phyloP scores from a whole-genome alignment of 2,797 vertebrate genomes.

The Poecilia velifera region DNA sequence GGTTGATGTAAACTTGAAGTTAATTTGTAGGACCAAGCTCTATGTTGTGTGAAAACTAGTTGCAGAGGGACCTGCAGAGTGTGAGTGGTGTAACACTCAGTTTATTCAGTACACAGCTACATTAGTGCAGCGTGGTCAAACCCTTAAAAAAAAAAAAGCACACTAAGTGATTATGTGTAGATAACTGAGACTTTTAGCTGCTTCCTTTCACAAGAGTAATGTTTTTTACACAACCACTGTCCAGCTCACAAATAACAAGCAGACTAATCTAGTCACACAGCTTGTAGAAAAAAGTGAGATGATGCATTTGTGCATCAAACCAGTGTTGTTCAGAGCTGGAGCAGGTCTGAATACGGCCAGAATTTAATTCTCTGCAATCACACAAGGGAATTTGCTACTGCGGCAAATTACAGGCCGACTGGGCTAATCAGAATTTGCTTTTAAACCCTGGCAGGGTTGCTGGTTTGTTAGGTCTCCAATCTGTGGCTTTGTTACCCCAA shows the following conservation, averaged over 20 bases:
- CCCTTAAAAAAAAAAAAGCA: background rate
- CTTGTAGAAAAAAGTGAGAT: background rate
- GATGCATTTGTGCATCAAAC: background rate
- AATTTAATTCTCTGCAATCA: background rate
- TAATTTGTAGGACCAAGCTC: background rate
- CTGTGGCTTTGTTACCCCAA: background rate
- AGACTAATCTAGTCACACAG: background rate
- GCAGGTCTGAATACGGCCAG: background rate
- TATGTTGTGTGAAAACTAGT: background rate
- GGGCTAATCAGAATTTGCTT: background rate
- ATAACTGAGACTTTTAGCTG: background rate
- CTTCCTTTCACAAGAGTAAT: background rate
- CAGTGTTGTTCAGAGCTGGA: background rate
- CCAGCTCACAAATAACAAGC: background rate
- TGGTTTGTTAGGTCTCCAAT: background rate
- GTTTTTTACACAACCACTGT: background rate
- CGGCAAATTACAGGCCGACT: background rate
- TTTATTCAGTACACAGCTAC: background rate
- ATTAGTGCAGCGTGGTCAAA: background rate
- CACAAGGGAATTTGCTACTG: background rate
- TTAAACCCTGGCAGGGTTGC: background rate
- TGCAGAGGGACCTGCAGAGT: background rate
- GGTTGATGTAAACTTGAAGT: background rate
- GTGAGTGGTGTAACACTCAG: background rate
- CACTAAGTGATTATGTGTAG: background rate